A percentile compares a stretch with the other conserved stretches of the same genome.
Conservation (phyloP, 2,888 invertebrate genomes). For the Drosophila rellima region DNA sequence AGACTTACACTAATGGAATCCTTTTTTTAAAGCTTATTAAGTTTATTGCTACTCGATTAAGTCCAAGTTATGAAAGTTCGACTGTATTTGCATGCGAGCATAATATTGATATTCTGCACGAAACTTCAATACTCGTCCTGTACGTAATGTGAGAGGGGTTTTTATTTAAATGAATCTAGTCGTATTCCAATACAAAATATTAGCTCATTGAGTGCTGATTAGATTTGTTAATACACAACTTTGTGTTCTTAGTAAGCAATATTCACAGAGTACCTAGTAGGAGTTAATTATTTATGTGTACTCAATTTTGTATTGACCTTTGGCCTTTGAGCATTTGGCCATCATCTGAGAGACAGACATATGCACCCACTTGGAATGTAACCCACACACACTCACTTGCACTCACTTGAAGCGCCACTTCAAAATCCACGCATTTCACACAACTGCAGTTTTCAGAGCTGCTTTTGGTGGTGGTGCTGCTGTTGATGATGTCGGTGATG, state of each 20-base stretch:
- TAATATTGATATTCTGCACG: background rate
- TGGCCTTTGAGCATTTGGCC: background rate
- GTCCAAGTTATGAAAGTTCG: too few relatives aligned
- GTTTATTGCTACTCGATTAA: too few relatives aligned
- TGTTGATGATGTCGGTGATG: conserved; percentile 24
- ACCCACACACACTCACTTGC: conserved; percentile 46
- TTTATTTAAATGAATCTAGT: background rate
- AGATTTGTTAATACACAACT: background rate
- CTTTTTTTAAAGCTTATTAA: too few relatives aligned
- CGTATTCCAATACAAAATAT: background rate
- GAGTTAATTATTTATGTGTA: background rate
- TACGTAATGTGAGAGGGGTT: background rate
- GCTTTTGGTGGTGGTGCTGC: conserved; percentile 2
- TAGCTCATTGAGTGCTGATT: background rate
- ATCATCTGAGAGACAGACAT: background rate
- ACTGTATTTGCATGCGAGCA: background rate
- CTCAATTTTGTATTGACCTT: background rate
- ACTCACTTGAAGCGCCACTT: conserved; percentile 40
- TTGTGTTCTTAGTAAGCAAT: background rate
- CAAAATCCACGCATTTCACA: conserved; percentile 10
- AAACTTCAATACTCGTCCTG: background rate
- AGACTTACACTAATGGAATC: too few relatives aligned
- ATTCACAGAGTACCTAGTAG: background rate
- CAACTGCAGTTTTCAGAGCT: conserved; percentile 11
- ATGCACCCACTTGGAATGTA: conserved; percentile 26